These are phyloP conservation scores for Dipus sagitta DNA, from an alignment of 2,797 vertebrate genomes.

Conservation along the genomic window DNA sequence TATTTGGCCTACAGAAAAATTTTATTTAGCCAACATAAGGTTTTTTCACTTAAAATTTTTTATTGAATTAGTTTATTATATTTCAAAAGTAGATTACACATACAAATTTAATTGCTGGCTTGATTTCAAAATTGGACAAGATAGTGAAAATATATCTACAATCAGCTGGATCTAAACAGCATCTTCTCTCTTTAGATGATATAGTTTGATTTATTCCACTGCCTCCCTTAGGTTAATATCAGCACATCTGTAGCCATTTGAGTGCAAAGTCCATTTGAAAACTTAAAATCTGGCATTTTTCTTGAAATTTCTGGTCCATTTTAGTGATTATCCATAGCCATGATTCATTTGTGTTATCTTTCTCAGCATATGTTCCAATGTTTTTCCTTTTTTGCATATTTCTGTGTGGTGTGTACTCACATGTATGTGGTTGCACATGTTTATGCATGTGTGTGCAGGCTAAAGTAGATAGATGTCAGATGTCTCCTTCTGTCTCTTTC, in stretches of 20 bases:
- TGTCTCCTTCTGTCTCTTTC: too few relatives aligned
- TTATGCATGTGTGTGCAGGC: too few relatives aligned
- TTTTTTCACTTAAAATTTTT: not conserved
- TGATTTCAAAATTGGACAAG: slow-evolving; percentile 55
- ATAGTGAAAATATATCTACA: not conserved
- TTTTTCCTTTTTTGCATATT: too few relatives aligned
- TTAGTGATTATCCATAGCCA: not conserved
- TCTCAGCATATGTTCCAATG: not conserved
- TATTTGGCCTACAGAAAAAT: slow-evolving; percentile 27
- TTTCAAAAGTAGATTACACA: slow-evolving; percentile 54
- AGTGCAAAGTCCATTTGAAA: not conserved
- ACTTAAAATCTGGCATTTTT: slow-evolving; percentile 50
- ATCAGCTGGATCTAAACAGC: not conserved
- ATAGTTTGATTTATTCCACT: slow-evolving; percentile 10
- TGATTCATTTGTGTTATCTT: slow-evolving; percentile 11
- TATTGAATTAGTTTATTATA: slow-evolving; percentile 37
- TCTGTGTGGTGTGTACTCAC: too few relatives aligned
- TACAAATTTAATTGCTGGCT: slow-evolving; percentile 42
- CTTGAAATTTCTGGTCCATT: slow-evolving; percentile 2
- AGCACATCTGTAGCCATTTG: not conserved
- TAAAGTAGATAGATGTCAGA: too few relatives aligned
- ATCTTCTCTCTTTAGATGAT: not conserved
- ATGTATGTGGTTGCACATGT: too few relatives aligned
- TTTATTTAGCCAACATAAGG: not conserved
- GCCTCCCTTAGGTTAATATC: not conserved